These are phyloP conservation scores for Akabosia matsudoensis DNA, from an alignment of 1,140 invertebrate species.

Conservation along the genomic window DNA sequence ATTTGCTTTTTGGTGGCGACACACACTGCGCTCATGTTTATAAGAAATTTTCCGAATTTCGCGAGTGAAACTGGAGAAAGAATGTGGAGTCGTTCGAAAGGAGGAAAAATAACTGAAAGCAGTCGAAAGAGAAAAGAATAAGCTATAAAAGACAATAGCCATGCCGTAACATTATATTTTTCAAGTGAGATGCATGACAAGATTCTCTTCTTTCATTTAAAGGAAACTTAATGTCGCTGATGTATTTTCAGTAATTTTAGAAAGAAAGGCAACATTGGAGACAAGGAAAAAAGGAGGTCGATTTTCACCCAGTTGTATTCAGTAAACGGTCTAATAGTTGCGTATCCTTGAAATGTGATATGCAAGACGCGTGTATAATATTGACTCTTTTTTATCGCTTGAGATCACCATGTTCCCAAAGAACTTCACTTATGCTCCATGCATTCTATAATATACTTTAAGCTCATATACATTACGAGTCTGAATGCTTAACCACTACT, in stretches of 20 bases:
- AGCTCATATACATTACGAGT: no score
- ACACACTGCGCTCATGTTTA: background rate
- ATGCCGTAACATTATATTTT: background rate
- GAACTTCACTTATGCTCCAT: no score
- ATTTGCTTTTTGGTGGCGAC: conserved; percentile 7
- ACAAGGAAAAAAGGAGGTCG: background rate
- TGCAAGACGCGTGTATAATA: background rate
- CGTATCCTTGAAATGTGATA: background rate
- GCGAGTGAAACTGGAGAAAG: background rate
- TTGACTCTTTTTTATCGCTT: background rate
- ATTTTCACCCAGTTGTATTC: background rate
- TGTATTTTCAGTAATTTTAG: conserved; percentile 1
- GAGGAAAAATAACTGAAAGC: background rate
- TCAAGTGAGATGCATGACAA: background rate
- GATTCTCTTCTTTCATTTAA: conserved; percentile 8
- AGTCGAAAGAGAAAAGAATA: background rate
- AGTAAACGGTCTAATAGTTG: background rate
- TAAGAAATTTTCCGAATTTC: conserved; percentile 15
- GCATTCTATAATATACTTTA: no score
- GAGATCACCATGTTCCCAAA: background rate
- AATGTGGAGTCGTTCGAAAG: background rate
- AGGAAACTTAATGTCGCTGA: conserved; percentile 3
- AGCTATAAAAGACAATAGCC: conserved; percentile 8
- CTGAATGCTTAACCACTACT: no score
- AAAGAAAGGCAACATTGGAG: background rate